Conservation (phyloP, 2,113 vertebrate species). For the Burhinus bistriatus region DNA sequence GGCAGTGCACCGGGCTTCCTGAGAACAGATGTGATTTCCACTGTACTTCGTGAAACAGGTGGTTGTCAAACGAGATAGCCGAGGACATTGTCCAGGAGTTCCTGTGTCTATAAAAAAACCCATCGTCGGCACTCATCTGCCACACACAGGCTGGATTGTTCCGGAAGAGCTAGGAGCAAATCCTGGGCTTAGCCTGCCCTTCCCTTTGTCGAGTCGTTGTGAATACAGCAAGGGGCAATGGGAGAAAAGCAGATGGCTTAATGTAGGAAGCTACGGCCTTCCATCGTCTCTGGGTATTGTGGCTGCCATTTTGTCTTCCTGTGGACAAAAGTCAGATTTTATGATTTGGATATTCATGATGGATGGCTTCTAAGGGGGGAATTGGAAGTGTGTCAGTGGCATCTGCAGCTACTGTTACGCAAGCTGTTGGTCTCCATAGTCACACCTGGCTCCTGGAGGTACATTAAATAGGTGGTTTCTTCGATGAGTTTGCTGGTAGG, state of each 20-base stretch:
- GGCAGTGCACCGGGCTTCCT: constrained; percentile 1
- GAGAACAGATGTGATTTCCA: background rate
- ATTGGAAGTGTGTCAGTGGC: background rate
- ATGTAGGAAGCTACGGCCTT: background rate
- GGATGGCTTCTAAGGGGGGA: background rate
- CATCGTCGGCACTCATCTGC: background rate
- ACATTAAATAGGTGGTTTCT: background rate
- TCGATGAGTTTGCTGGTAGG: background rate
- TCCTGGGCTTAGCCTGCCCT: background rate
- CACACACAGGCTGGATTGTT: background rate
- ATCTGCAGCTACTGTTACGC: background rate
- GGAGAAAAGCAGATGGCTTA: background rate
- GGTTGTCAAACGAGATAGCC: background rate
- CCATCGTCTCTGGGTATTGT: background rate
- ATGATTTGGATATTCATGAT: background rate
- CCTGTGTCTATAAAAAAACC: constrained; percentile 1
- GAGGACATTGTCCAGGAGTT: background rate
- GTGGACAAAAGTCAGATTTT: background rate
- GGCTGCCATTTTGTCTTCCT: background rate
- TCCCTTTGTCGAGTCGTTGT: background rate
- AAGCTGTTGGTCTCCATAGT: background rate
- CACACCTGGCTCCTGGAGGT: background rate
- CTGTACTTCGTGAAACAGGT: background rate
- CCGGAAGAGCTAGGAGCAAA: background rate
- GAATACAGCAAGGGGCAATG: background rate